These are phyloP conservation scores for Hirtodrosophila alboralis DNA, from an alignment of 2,888 invertebrate species.

Conservation along the genomic window DNA sequence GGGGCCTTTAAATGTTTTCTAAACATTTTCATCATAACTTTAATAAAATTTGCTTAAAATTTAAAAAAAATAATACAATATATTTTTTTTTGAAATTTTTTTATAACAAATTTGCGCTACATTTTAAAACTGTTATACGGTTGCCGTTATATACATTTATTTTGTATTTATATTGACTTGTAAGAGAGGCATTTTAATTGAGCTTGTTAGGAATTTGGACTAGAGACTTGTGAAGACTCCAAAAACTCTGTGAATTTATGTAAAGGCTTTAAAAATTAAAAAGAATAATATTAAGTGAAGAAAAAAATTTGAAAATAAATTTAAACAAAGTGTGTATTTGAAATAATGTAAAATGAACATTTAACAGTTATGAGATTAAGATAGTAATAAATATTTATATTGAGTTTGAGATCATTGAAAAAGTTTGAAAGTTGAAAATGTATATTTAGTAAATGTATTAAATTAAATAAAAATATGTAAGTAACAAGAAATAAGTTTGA, in stretches of 20 bases:
- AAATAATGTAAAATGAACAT: background rate
- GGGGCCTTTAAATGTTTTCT: conserved; percentile 72
- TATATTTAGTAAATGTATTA: too few relatives aligned
- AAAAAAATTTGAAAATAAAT: background rate
- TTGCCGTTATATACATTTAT: conserved; percentile 51
- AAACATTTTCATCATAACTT: conserved; percentile 57
- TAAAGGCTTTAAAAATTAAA: conserved; percentile 3
- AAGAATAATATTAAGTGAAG: background rate
- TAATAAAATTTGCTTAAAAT: conserved; percentile 49
- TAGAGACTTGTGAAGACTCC: conserved; percentile 1
- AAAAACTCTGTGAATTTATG: too few relatives aligned
- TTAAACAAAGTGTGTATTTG: background rate
- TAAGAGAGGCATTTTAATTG: conserved; percentile 50
- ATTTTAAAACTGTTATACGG: conserved; percentile 36
- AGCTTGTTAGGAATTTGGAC: conserved; percentile 40
- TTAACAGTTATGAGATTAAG: background rate
- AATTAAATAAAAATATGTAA: background rate
- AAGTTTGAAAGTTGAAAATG: too few relatives aligned
- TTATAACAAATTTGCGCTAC: conserved; percentile 64
- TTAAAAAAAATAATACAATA: conserved; percentile 38
- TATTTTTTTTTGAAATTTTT: conserved; percentile 11
- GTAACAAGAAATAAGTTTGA: too few relatives aligned
- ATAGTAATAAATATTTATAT: background rate
- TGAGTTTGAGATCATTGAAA: too few relatives aligned
- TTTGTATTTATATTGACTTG: conserved; percentile 35